Base-by-base conservation (phyloP, 2,888 invertebrate genomes). In the Monopis laevigella region DNA sequence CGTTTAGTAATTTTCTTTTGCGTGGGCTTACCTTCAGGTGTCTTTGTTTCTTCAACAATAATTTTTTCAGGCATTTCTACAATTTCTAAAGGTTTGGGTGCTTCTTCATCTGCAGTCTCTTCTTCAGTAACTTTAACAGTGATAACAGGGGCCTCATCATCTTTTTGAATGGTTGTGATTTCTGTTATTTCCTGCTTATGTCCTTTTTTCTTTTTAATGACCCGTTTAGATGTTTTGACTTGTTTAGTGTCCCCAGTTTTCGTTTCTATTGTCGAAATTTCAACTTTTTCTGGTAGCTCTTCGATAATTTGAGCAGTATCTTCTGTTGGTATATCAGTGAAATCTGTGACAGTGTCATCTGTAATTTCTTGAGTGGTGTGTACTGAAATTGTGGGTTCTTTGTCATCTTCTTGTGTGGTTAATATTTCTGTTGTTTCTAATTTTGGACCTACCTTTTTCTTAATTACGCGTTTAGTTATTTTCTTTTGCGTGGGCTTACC, bases 361-460 rank as follows among this genome's bases (percentile, higher is more conserved):
- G 34, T 38, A 41, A 62, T 47, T 46, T 64, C 50, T 45, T 71
- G 68, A 32, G 50, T 72, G 56, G 59, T 69, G 50, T 51, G 55
- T 48, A 65, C 41, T 16, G 48, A 62, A 6, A 51, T 48, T 1
- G 53, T 54, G 42, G 56, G 59, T 43, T 53, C 56, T 35, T 45
- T 28, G 27, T 41, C 43, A 43, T 75, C 75, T 56, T 77, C 75
- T 48, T 78, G 72, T 27, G 73, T 52, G 0, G 78, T 81, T 48
- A 70, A 65, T 48, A 82, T 75, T 56, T 71, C 68, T 17, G 73
- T 77, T 26, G 62, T 62, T 55, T 78, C 68, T 16, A 64, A 60
- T 35, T 54, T 53, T 27, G 59, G 57, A 35, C 62, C 45, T 42
- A 50, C 54, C 40, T 56, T 47, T 42, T 59, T 67, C 43, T 68